Evolutionary conservation across 2,113 vertebrate species (phyloP).

Genomic region (Tachuris rubrigastra): DNA sequence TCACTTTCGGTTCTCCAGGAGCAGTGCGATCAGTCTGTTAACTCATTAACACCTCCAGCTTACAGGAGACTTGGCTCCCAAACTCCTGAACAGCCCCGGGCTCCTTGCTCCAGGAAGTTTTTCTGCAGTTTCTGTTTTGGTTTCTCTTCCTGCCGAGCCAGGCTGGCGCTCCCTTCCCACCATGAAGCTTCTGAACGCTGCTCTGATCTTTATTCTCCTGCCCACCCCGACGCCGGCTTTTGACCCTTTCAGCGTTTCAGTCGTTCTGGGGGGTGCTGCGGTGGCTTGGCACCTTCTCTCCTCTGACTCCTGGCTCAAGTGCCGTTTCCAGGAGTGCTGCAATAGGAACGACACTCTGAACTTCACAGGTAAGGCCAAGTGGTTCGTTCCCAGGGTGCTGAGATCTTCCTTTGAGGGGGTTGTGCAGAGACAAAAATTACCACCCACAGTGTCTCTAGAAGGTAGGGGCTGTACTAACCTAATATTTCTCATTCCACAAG

Average conservation of each 20-base stretch:
- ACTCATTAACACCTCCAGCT: background rate
- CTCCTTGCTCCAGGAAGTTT: background rate
- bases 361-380: background rate
- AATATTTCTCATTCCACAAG: background rate
- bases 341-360: background rate
- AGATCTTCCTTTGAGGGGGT: background rate
- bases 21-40: background rate
- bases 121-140: background rate
- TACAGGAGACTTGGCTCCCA: background rate
- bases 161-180: background rate
- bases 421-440: background rate
- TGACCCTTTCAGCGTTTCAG: background rate
- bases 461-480: background rate
- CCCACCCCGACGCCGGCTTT: background rate
- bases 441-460: background rate
- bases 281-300: background rate
- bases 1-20: background rate
- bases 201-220: background rate
- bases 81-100: background rate
- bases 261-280: background rate
- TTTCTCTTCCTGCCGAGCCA: background rate
- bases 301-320: conserved; percentile 1
- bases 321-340: conserved; percentile 18
- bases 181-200: conserved; percentile 4
- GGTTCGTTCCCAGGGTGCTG: background rate